Evolutionary conservation across 2,888 invertebrate species (phyloP), one percentile per base, ranked within the genome.

Genomic region (Trachelus iudaicus): DNA sequence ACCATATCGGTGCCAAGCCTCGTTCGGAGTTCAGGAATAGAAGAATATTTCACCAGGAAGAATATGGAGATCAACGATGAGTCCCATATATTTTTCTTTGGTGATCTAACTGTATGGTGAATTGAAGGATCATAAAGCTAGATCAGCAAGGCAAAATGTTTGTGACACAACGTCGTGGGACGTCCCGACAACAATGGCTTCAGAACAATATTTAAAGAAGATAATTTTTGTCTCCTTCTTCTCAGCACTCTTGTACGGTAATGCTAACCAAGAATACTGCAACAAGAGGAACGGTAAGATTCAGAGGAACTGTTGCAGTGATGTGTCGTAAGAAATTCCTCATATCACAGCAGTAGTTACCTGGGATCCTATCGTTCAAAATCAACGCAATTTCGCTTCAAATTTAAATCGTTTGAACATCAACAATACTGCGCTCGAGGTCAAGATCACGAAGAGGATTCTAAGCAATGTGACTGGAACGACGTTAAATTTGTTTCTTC

Each of bases 61-160:
- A 69, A 12, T 71, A 71, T 33, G 6, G 3, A 31, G 31, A 12
- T 3, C 30, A n/a, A 71, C 1, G 9, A 15, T 69, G 33, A 69
- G 85, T 88, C 89, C 85, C 81, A 80, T 87, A 84, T 88, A 89
- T 90, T 90, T 89, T 90, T 91, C 93, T 94, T 94, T 94, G 94
- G 94, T 94, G 93, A 92, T 89, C 91, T 92, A 92, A 92, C 93
- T 94, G 92, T 92, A 90, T 91, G 91, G 85, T 88, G 84, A 83
- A 80, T 83, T 71, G 87, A 91, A 92, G 85, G 78, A 86, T 87
- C 91, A 90, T 92, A 92, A 92, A 92, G 92, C 91, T 92, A 92
- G 90, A 89, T 90, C 89, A 92, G 88, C 90, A 90, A 90, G 86
- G 90, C 82, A 87, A 87, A 88, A 87, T 87, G 84, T 83, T 79